Conservation (phyloP, 1,140 invertebrate species). For the Acromyrmex heyeri region DNA sequence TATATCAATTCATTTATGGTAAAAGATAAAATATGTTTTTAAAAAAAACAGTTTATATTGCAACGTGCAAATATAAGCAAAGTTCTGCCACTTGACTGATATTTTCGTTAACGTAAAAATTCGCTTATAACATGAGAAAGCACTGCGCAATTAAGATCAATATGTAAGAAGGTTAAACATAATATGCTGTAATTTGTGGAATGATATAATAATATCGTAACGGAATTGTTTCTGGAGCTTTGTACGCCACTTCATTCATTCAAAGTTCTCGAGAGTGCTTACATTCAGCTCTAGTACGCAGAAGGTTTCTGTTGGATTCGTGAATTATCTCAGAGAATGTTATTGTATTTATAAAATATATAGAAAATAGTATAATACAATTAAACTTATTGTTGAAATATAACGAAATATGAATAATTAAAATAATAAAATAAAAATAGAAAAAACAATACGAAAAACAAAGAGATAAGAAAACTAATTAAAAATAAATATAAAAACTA, state of each 20-base stretch:
- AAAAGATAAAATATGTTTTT: neutral
- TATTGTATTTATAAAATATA: neutral
- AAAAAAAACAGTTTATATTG: conserved; percentile 16
- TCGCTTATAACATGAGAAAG: neutral
- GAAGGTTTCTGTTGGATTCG: neutral
- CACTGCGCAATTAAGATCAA: conserved; percentile 19
- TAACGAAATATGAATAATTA: neutral
- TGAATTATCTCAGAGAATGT: neutral
- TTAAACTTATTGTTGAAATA: neutral
- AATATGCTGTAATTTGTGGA: conserved; percentile 21
- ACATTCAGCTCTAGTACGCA: neutral
- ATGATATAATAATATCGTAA: neutral
- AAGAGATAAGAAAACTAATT: neutral
- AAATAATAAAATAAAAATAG: neutral
- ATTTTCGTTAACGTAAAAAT: conserved; percentile 29
- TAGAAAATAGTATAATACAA: neutral
- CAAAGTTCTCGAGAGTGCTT: neutral
- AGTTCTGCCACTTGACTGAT: conserved; percentile 16
- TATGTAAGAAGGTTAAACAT: conserved; percentile 2
- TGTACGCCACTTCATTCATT: neutral
- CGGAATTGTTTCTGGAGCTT: neutral
- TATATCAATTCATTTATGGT: conserved; percentile 34
- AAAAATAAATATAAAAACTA: too few species aligned
- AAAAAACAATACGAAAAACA: neutral
- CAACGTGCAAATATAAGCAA: conserved; percentile 26